Evolutionary conservation across 2,888 invertebrate species (phyloP).

Genomic region (Elegia similella): DNA sequence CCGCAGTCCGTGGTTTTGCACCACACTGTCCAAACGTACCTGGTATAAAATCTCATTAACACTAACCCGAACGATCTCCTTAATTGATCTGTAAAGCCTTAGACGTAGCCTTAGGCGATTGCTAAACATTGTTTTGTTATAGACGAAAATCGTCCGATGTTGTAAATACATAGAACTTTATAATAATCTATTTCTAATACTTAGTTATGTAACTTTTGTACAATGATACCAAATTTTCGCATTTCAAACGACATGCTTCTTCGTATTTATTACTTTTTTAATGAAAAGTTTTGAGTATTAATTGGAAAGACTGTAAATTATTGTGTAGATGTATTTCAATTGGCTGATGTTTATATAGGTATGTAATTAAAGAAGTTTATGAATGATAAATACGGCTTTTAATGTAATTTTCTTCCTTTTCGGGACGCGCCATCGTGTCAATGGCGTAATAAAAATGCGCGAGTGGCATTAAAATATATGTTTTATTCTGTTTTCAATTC

Average conservation of each 20-base stretch:
- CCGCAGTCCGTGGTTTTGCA: conserved; percentile 73
- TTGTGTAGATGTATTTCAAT: conserved; percentile 74
- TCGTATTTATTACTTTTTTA: conserved; percentile 74
- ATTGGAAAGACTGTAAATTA: conserved; percentile 80
- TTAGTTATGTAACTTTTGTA: conserved; percentile 76
- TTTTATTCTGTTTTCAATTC: conserved; percentile 65
- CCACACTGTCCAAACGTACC: conserved; percentile 77
- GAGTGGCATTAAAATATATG: conserved; percentile 53
- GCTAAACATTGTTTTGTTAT: conserved; percentile 61
- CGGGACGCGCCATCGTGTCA: conserved; percentile 30
- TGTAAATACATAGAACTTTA: conserved; percentile 70
- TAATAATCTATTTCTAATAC: conserved; percentile 54
- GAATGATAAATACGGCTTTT: conserved; percentile 47
- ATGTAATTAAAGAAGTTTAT: conserved; percentile 77
- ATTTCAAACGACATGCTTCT: conserved; percentile 74
- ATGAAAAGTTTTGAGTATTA: conserved; percentile 73
- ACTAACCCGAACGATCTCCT: conserved; percentile 60
- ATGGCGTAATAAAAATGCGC: conserved; percentile 43
- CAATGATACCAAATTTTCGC: conserved; percentile 80
- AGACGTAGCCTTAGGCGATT: conserved; percentile 59
- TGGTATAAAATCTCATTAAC: conserved; percentile 58
- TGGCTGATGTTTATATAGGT: conserved; percentile 78
- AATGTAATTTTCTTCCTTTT: conserved; percentile 34
- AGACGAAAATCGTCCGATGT: conserved; percentile 59
- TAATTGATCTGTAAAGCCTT: conserved; percentile 54